A percentile compares a stretch with the other conserved stretches of the same genome.
phyloP scores from a whole-genome alignment of 2,888 invertebrate species.

The Congeria kusceri region DNA sequence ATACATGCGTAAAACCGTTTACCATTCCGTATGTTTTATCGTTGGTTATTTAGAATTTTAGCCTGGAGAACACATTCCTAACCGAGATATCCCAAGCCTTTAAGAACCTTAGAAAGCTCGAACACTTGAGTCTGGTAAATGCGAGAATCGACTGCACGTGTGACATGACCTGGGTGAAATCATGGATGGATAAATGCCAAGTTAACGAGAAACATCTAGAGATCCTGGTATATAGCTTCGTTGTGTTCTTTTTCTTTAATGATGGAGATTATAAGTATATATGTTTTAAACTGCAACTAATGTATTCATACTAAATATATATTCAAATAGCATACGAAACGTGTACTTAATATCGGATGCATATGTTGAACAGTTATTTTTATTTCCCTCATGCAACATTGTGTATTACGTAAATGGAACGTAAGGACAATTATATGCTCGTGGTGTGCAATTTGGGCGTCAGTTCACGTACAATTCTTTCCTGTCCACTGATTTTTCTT shows the following conservation, averaged over 20 bases:
- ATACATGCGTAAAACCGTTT: no score
- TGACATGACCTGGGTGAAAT: conserved; percentile 64
- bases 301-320: no score
- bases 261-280: no score
- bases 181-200: conserved; percentile 36
- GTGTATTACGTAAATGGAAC: no score
- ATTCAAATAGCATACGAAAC: not conserved
- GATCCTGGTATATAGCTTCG: conserved; percentile 13
- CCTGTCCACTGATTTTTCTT: not conserved
- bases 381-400: no score
- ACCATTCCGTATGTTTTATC: no score
- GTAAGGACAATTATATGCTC: no score
- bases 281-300: no score
- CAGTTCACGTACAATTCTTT: not conserved
- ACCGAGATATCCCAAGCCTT: conserved; percentile 54
- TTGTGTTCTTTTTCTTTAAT: no score
- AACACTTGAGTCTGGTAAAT: conserved; percentile 36
- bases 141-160: conserved; percentile 69
- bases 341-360: not conserved
- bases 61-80: conserved; percentile 53
- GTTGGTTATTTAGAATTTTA: conserved; percentile 28
- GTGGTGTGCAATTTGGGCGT: not conserved
- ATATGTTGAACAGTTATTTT: no score
- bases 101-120: conserved; percentile 41
- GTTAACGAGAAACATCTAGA: not conserved